Evolutionary conservation across 2,888 invertebrate species (phyloP).

Genomic region (Dexiosoma caninum): DNA sequence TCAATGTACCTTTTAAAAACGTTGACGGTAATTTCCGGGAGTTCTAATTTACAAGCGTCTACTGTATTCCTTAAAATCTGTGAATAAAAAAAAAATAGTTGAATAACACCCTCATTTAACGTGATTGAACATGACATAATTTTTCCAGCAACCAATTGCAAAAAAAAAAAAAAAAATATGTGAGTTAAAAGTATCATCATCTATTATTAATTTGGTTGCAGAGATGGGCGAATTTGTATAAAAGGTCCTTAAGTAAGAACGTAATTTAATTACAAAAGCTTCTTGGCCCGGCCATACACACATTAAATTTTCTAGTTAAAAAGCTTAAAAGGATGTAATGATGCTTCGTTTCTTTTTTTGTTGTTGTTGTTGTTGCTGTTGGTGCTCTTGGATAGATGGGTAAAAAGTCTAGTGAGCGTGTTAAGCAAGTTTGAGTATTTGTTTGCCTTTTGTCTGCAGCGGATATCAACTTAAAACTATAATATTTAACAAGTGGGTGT

Average conservation of each 20-base stretch:
- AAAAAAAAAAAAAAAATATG: background rate
- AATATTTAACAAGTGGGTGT: background rate
- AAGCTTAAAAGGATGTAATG: conserved; percentile 4
- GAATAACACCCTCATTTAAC: conserved; percentile 29
- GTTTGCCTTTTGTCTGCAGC: conserved; percentile 49
- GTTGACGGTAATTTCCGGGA: too few relatives aligned
- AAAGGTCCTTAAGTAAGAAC: conserved; percentile 2
- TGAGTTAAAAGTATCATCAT: conserved; percentile 34
- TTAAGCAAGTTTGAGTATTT: conserved; percentile 36
- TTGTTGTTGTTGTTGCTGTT: too few relatives aligned
- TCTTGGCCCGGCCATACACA: background rate
- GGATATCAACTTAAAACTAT: conserved; percentile 55
- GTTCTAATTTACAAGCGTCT: too few relatives aligned
- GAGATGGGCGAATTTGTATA: background rate
- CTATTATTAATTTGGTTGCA: conserved; percentile 41
- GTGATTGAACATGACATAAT: conserved; percentile 48
- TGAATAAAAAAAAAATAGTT: conserved; percentile 21
- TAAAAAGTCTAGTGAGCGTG: background rate
- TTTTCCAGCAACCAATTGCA: conserved; percentile 9
- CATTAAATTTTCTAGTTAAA: background rate
- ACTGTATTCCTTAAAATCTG: too few relatives aligned
- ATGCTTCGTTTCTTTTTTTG: too few relatives aligned
- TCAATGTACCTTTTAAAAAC: too few relatives aligned
- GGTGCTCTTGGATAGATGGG: too few relatives aligned
- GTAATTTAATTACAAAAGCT: conserved; percentile 27